These are phyloP conservation scores for Contarinia nasturtii DNA, from an alignment of 1,140 invertebrate genomes.

Conservation along the genomic window DNA sequence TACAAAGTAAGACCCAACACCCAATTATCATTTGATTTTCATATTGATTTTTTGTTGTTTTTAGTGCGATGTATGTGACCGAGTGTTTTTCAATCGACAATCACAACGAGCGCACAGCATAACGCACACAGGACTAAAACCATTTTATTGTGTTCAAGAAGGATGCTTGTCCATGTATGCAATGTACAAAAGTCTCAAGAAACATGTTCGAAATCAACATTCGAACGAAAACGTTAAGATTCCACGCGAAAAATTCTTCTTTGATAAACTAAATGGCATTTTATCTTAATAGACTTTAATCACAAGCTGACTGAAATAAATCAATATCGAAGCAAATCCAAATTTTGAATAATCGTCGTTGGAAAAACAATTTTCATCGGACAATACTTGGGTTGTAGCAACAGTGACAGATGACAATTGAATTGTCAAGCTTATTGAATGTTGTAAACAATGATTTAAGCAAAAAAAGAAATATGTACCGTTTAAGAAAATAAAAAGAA, in stretches of 20 bases:
- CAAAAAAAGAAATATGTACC: too few relatives aligned
- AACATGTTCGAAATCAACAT: background rate
- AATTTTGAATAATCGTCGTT: too few relatives aligned
- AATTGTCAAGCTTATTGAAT: too few relatives aligned
- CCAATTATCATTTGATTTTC: background rate
- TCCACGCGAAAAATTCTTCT: background rate
- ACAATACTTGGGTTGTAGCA: too few relatives aligned
- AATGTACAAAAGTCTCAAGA: background rate
- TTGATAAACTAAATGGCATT: background rate
- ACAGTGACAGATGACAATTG: too few relatives aligned
- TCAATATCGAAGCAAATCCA: too few relatives aligned
- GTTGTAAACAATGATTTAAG: too few relatives aligned
- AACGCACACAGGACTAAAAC: background rate
- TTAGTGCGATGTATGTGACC: background rate
- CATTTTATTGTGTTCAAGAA: background rate
- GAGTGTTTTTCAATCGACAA: background rate
- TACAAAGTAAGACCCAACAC: background rate
- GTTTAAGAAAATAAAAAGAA: too few relatives aligned
- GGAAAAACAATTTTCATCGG: too few relatives aligned
- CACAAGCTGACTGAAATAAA: too few relatives aligned
- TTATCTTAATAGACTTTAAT: background rate
- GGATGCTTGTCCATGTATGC: background rate
- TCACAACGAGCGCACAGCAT: background rate
- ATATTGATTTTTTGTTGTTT: background rate
- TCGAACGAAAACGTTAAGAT: background rate